A percentile compares a stretch with the other conserved stretches of the same genome.
phyloP scores from a whole-genome alignment of 2,888 invertebrate species.

The Zeuzera pyrina region DNA sequence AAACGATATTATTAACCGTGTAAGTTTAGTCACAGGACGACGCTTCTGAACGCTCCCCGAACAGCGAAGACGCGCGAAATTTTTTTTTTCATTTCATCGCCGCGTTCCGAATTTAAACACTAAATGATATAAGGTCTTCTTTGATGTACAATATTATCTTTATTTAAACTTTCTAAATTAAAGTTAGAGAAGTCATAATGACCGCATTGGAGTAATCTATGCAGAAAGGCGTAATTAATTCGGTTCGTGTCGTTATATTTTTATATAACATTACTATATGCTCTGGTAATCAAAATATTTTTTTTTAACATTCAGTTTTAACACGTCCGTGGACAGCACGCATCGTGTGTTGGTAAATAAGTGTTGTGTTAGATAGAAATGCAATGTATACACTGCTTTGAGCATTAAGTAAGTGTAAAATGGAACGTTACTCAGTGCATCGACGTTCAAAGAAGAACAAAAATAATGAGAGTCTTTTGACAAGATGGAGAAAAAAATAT shows the following conservation, averaged over 20 bases:
- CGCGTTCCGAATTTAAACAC: conserved; percentile 21
- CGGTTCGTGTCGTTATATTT: conserved; percentile 47
- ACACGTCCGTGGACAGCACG: conserved; percentile 31
- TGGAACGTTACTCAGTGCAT: conserved; percentile 56
- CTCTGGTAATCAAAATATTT: too few species aligned
- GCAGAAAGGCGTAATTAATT: conserved; percentile 45
- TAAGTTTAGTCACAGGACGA: conserved; percentile 49
- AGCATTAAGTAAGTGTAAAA: conserved; percentile 32
- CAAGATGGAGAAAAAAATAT: conserved; percentile 53
- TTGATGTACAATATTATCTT: conserved; percentile 15
- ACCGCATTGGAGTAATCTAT: conserved; percentile 24
- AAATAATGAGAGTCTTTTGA: conserved; percentile 43
- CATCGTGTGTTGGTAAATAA: conserved; percentile 42
- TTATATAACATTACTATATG: conserved; percentile 51
- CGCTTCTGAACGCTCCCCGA: conserved; percentile 25
- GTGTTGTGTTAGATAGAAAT: conserved; percentile 5
- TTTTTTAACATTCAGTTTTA: conserved; percentile 51
- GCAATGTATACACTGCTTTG: conserved; percentile 13
- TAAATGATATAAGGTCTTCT: conserved; percentile 16
- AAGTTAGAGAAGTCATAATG: conserved; percentile 16
- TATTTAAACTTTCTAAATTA: conserved; percentile 34
- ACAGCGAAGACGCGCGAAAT: conserved; percentile 9
- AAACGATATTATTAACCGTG: conserved; percentile 46
- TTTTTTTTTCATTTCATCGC: conserved; percentile 8
- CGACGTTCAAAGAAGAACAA: conserved; percentile 52